Percentiles rank a stretch among this genome's conserved stretches.
These are phyloP conservation scores for Lordiphosa mommai DNA, from an alignment of 1,140 invertebrate species.

Conservation along the genomic window DNA sequence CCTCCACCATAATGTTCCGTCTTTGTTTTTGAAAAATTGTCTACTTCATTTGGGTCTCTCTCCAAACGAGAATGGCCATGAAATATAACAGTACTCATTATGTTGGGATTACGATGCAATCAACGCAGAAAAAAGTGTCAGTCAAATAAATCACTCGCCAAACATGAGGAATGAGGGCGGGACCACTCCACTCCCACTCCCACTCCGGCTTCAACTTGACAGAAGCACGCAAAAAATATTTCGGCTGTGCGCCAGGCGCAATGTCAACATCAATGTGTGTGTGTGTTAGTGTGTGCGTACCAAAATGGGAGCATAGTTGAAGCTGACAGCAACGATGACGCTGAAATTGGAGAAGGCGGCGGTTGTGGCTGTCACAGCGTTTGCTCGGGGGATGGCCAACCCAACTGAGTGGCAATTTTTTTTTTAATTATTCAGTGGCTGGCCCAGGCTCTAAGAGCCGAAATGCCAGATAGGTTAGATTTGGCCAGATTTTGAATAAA, in stretches of 20 bases:
- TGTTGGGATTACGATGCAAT: conserved; percentile 79
- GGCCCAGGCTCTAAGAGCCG: conserved; percentile 6
- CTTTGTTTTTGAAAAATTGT: conserved; percentile 77
- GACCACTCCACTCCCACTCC: too few relatives aligned
- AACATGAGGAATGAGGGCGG: conserved; percentile 54
- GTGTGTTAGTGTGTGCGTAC: conserved; percentile 6
- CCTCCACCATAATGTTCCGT: conserved; percentile 27
- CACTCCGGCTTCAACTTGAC: too few relatives aligned
- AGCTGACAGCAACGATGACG: conserved; percentile 55
- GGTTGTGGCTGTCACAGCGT: conserved; percentile 56
- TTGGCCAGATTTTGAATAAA: conserved; percentile 1
- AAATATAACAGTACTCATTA: conserved; percentile 79
- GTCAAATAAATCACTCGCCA: conserved; percentile 78
- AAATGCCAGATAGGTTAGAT: conserved; percentile 25
- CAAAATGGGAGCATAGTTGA: conserved; percentile 65
- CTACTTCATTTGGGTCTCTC: conserved; percentile 69
- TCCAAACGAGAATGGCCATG: conserved; percentile 68
- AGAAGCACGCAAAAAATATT: conserved; percentile 39
- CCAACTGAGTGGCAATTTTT: conserved; percentile 48
- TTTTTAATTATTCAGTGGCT: conserved; percentile 67
- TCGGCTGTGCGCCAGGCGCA: conserved; percentile 49
- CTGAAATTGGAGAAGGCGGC: conserved; percentile 27
- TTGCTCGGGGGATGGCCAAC: conserved; percentile 29
- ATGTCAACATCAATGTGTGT: conserved; percentile 58
- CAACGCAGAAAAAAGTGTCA: conserved; percentile 78